Base-by-base conservation (phyloP, 1,140 invertebrate species). In the Meloidogyne floridensis region DNA sequence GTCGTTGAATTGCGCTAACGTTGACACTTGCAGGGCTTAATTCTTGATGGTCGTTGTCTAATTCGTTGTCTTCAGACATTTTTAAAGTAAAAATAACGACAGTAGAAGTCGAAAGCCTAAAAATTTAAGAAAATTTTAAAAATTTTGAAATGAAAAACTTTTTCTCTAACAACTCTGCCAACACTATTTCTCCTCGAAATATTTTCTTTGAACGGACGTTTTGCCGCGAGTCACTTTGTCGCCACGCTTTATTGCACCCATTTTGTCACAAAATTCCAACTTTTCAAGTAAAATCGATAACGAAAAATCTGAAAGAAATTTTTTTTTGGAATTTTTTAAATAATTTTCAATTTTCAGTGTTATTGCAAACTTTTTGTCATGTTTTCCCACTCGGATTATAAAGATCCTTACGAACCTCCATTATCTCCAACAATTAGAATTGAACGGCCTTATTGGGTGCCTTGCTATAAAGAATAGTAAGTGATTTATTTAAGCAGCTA, bases 401-500 rank as follows among this genome's bases (percentile, higher is more conserved):
- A 51, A 71, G 77, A 79, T 79, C 77, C 77, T 2, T 79, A 79
- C n/a, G 59, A 18, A 47, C 65, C 65, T 32, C 56, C 65, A 53
- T 79, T 79, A 51, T n/a, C 20, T 13, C 77, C 77, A 79, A 43
- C 71, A 72, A 15, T 72, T 5, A 9, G 15, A 18, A 5, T 13
- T 51, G 11, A 71, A 65, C 18, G 59, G 6, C 77, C 77, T 5
- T 20, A 42, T 13, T 79, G 77, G 77, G 13, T 79, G 47, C 77
- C 77, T 8, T 15, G n/a, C 7, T 79, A 53, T 47, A 79, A 69
- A 79, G 81, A 88, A 85, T 88, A 87, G 87, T 87, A 42, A 72
- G 82, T 59, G 72, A 32, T 72, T 65, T 82, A 11, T 47, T 80
- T 43, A 32, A 32, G 32, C 32, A 32, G 69, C 9, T 75, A 54